phyloP scores from a whole-genome alignment of 1,140 invertebrate genomes.

The Polypedilum pembai region DNA sequence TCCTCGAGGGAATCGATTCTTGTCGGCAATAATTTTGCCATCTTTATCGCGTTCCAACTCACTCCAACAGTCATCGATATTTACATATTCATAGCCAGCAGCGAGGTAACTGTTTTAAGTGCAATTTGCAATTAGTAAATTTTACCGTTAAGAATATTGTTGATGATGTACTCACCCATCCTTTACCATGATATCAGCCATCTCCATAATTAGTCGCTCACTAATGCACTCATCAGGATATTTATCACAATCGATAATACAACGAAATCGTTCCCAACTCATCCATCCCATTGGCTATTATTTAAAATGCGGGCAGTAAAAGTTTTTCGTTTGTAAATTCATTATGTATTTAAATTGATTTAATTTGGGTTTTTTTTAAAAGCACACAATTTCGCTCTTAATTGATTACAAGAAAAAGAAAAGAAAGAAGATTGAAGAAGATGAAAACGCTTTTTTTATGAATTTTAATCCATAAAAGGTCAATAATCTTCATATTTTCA shows the following conservation, averaged over 20 bases:
- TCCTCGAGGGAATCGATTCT: slow-evolving; percentile 70
- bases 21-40: slow-evolving; percentile 63
- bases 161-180: slow-evolving; percentile 64
- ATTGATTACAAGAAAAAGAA: too few relatives aligned
- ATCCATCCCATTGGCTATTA: slow-evolving; percentile 67
- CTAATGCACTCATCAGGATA: slow-evolving; percentile 65
- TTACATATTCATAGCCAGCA: slow-evolving; percentile 76
- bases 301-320: neutral
- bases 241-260: slow-evolving; percentile 58
- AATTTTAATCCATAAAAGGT: too few relatives aligned
- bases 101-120: slow-evolving; percentile 52
- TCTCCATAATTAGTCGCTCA: slow-evolving; percentile 66
- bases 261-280: slow-evolving; percentile 65
- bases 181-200: slow-evolving; percentile 62
- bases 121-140: neutral
- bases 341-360: too few relatives aligned
- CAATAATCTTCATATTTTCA: too few relatives aligned
- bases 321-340: too few relatives aligned
- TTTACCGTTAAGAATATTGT: slow-evolving; percentile 47
- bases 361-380: too few relatives aligned
- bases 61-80: slow-evolving; percentile 86
- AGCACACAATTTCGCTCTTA: too few relatives aligned
- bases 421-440: too few relatives aligned
- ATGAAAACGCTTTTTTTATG: too few relatives aligned
- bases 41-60: slow-evolving; percentile 56